Percentiles rank a stretch among this genome's conserved stretches.
Evolutionary conservation across 2,113 vertebrate species (phyloP).

Genomic region (Arothron firmamentum): DNA sequence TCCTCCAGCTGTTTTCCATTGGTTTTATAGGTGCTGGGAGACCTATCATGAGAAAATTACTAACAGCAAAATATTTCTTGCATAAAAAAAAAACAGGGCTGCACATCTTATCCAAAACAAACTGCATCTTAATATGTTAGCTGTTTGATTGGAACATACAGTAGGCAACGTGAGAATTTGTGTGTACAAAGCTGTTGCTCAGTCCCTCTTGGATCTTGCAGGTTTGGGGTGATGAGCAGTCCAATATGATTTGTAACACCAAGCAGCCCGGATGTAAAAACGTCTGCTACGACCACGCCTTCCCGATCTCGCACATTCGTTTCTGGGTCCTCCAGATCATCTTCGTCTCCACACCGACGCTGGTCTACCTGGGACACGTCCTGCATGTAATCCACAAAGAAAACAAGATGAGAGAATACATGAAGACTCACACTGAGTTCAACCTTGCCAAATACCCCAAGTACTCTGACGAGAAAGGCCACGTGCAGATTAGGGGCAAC

Average conservation of each 20-base stretch:
- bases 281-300: constrained; percentile 93
- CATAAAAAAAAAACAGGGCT: too few relatives aligned
- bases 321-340: constrained; percentile 98
- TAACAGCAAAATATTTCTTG: too few relatives aligned
- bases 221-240: constrained; percentile 86
- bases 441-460: constrained; percentile 60
- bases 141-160: too few relatives aligned
- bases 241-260: constrained; percentile 91
- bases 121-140: too few relatives aligned
- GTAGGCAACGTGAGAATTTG: too few relatives aligned
- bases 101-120: too few relatives aligned
- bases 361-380: constrained; percentile 91
- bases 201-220: constrained; percentile 20
- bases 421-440: constrained; percentile 21
- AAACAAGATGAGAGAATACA: constrained; percentile 77
- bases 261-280: constrained; percentile 93
- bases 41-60: too few relatives aligned
- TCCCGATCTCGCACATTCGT: constrained; percentile 94
- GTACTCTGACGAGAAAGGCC: constrained; percentile 79
- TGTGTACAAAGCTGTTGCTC: too few relatives aligned
- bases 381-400: constrained; percentile 88
- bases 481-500: constrained; percentile 82
- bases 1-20: too few relatives aligned
- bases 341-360: constrained; percentile 87
- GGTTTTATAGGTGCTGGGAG: too few relatives aligned